These are phyloP conservation scores for Bungarus multicinctus DNA, from an alignment of 2,113 vertebrate genomes.

Conservation along the genomic window DNA sequence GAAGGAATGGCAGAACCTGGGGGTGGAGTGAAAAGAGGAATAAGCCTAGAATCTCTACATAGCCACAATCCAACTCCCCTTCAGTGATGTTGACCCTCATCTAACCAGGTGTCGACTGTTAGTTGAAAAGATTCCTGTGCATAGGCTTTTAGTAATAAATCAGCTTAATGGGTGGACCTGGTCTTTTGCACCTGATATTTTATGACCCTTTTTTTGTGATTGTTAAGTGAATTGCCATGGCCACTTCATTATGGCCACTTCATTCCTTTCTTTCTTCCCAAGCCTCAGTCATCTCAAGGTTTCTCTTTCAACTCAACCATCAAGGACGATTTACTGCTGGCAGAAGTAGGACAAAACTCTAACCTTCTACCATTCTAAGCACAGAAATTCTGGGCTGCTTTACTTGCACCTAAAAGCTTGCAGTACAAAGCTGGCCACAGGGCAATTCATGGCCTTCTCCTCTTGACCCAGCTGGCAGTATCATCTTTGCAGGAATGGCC, in stretches of 20 bases:
- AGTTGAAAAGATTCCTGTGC: neutral
- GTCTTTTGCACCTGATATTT: neutral
- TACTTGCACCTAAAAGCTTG: slow-evolving; percentile 36
- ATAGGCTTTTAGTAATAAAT: neutral
- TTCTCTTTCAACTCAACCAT: neutral
- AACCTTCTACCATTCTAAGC: neutral
- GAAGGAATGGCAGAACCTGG: neutral
- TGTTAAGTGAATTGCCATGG: neutral
- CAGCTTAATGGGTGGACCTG: neutral
- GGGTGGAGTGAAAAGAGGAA: neutral
- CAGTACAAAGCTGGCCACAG: slow-evolving; percentile 35
- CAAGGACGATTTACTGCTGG: neutral
- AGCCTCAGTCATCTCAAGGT: neutral
- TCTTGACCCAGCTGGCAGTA: slow-evolving; percentile 41
- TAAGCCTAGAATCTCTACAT: neutral
- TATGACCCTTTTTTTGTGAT: neutral
- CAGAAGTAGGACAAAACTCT: slow-evolving; percentile 35
- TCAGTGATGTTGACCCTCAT: neutral
- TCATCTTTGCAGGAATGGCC: slow-evolving; percentile 17
- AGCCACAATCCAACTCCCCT: neutral
- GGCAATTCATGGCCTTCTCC: slow-evolving; percentile 45
- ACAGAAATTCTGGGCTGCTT: slow-evolving; percentile 27
- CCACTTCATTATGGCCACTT: neutral
- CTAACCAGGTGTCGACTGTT: neutral
- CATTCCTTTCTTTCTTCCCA: neutral